Percentiles rank a stretch among this genome's conserved stretches.
phyloP scores from a whole-genome alignment of 2,888 invertebrate species.

The Cristatella mucedo region DNA sequence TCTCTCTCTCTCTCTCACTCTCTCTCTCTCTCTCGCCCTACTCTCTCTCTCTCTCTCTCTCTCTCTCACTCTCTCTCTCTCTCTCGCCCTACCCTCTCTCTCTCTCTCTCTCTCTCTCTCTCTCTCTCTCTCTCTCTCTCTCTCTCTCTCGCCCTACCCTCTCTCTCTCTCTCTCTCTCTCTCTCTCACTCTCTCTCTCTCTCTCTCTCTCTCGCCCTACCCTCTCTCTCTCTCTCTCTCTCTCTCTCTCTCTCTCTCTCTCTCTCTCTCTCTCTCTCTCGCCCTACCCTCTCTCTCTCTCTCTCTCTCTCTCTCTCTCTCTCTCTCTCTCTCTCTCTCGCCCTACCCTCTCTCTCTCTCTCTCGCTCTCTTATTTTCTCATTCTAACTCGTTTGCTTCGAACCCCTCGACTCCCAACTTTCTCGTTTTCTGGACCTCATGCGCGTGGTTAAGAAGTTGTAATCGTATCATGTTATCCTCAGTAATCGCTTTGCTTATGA shows the following conservation, averaged over 20 bases:
- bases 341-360: too few species aligned
- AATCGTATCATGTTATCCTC: background rate
- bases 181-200: background rate
- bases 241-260: background rate
- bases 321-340: too few species aligned
- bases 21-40: too few species aligned
- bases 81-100: too few species aligned
- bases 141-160: too few species aligned
- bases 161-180: background rate
- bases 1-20: too few species aligned
- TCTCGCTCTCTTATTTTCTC: too few species aligned
- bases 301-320: background rate
- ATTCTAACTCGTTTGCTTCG: background rate
- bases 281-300: too few species aligned
- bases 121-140: background rate
- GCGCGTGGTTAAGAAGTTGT: background rate
- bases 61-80: background rate
- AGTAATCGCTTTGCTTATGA: background rate
- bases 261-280: too few species aligned
- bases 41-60: too few species aligned
- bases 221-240: background rate
- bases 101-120: background rate
- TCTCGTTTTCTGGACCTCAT: background rate
- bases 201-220: too few species aligned
- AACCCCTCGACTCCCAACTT: background rate